phyloP scores from a whole-genome alignment of 2,797 vertebrate species.

The Thripadectes ignobilis region DNA sequence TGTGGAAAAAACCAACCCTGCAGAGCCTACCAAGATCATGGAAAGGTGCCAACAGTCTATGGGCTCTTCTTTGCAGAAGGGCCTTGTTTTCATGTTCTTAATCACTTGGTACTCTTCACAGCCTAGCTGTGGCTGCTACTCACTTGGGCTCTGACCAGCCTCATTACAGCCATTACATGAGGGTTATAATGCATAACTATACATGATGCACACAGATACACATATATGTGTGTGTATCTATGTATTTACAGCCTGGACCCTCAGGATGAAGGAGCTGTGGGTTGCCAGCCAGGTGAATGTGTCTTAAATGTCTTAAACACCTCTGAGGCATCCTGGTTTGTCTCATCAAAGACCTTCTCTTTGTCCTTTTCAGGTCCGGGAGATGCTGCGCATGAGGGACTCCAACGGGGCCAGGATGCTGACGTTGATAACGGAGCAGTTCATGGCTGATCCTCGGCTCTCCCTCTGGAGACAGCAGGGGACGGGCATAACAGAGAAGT shows the following conservation, averaged over 20 bases:
- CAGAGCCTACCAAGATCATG: background rate
- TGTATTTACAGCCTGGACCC: background rate
- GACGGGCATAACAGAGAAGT: slow-evolving; percentile 97
- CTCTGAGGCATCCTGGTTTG: background rate
- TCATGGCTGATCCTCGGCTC: slow-evolving; percentile 96
- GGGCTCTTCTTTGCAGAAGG: background rate
- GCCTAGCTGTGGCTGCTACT: background rate
- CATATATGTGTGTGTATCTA: background rate
- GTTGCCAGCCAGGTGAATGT: background rate
- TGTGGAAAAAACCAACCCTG: background rate
- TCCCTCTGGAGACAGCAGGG: slow-evolving; percentile 98
- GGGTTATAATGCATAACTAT: background rate
- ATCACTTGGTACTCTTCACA: background rate
- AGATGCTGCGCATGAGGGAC: slow-evolving; percentile 98
- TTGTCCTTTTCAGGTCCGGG: slow-evolving; percentile 85
- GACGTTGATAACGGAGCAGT: slow-evolving; percentile 96
- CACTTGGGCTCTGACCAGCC: background rate
- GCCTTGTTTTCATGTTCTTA: background rate
- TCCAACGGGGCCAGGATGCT: slow-evolving; percentile 97
- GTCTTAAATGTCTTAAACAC: background rate
- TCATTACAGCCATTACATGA: background rate
- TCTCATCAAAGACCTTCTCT: background rate
- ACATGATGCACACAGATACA: background rate
- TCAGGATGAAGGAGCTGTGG: background rate
- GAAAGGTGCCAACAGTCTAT: background rate